These are phyloP conservation scores for Habroteleia sp. DNA, from an alignment of 2,888 invertebrate species.

Conservation along the genomic window DNA sequence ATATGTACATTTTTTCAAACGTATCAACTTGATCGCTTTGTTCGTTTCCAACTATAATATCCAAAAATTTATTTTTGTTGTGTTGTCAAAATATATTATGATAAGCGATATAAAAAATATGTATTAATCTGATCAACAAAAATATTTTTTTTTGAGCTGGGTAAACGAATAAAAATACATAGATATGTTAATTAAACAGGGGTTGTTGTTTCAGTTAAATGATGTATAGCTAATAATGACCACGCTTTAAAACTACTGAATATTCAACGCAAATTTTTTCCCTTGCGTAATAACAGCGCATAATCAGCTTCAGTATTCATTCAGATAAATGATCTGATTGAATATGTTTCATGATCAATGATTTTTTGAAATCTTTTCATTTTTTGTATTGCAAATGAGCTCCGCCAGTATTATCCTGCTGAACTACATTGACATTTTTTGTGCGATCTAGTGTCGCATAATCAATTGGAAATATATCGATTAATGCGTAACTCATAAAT, in stretches of 20 bases:
- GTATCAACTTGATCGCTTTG: conserved; percentile 10
- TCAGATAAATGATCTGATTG: conserved; percentile 63
- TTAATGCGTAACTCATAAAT: conserved; percentile 53
- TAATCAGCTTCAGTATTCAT: conserved; percentile 52
- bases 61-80: too few species aligned
- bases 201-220: conserved; percentile 61
- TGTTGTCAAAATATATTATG: too few species aligned
- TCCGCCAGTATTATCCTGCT: conserved; percentile 54
- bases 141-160: conserved; percentile 2
- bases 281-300: conserved; percentile 60
- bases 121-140: too few species aligned
- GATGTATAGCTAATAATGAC: conserved; percentile 62
- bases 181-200: conserved; percentile 49
- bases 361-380: conserved; percentile 56
- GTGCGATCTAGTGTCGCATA: conserved; percentile 49
- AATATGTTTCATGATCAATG: conserved; percentile 64
- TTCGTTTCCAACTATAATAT: too few species aligned
- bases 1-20: too few species aligned
- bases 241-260: conserved; percentile 59
- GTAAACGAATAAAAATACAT: conserved; percentile 30
- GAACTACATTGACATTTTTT: conserved; percentile 60
- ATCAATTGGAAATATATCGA: conserved; percentile 49
- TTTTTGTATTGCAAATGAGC: conserved; percentile 61
- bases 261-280: conserved; percentile 60
- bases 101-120: too few species aligned